Evolutionary conservation across 2,888 invertebrate genomes (phyloP).

Genomic region (Ditula angustiorana): DNA sequence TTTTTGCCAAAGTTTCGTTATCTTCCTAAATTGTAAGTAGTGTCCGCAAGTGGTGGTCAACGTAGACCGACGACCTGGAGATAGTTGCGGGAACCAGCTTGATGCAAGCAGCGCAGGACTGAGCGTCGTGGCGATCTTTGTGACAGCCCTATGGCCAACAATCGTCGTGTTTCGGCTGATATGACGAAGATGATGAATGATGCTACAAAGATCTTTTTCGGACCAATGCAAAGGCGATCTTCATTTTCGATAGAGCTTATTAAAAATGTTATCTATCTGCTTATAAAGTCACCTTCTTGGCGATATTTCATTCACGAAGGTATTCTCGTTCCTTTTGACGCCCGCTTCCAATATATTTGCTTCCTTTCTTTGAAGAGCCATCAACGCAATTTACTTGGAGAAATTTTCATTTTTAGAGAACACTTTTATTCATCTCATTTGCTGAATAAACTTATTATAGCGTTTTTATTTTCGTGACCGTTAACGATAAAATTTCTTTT

Average conservation of each 20-base stretch:
- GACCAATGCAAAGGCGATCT: not conserved
- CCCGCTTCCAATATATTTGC: conserved; percentile 34
- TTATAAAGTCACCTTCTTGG: not conserved
- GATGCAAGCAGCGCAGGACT: too few species aligned
- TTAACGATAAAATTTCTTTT: not conserved
- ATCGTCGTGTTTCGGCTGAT: too few species aligned
- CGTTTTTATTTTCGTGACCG: not conserved
- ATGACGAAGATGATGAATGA: too few species aligned
- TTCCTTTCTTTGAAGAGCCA: conserved; percentile 23
- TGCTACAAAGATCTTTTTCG: too few species aligned
- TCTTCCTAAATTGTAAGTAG: too few species aligned
- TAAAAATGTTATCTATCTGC: not conserved
- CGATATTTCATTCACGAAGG: conserved; percentile 30
- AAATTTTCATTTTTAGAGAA: conserved; percentile 4
- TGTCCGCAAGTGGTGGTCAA: too few species aligned
- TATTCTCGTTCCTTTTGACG: conserved; percentile 33
- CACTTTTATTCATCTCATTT: conserved; percentile 5
- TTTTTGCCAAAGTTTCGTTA: too few species aligned
- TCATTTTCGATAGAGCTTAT: not conserved
- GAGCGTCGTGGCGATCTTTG: too few species aligned
- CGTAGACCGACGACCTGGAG: too few species aligned
- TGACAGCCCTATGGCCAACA: too few species aligned
- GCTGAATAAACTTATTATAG: not conserved
- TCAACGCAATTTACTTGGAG: conserved; percentile 24
- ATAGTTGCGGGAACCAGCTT: too few species aligned